These are phyloP conservation scores for Emydoidea blandingii DNA, from an alignment of 2,797 vertebrate species.

Conservation along the genomic window DNA sequence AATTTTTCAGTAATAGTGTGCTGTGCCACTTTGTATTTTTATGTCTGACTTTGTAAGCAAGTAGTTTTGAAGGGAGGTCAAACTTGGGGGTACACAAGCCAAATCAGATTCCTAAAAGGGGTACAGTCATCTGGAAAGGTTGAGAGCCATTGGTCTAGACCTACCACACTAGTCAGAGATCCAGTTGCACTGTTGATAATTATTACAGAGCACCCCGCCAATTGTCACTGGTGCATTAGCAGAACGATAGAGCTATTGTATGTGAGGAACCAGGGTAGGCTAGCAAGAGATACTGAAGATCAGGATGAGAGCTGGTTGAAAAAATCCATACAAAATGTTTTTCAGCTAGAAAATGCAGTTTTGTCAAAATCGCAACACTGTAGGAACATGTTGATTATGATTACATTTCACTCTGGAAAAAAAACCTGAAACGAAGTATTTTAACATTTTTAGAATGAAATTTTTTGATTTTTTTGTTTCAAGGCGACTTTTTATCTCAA, in stretches of 20 bases:
- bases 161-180: background rate
- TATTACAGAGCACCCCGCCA: background rate
- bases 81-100: too few relatives aligned
- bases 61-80: too few relatives aligned
- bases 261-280: background rate
- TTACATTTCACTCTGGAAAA: background rate
- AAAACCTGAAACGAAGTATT: slow-evolving; percentile 28
- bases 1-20: too few relatives aligned
- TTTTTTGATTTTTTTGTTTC: slow-evolving; percentile 29
- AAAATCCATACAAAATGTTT: background rate
- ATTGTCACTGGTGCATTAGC: background rate
- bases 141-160: too few relatives aligned
- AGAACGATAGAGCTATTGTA: background rate
- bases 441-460: slow-evolving; percentile 24
- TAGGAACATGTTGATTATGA: slow-evolving; percentile 28
- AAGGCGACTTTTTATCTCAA: slow-evolving; percentile 54
- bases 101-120: too few relatives aligned
- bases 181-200: slow-evolving; percentile 32
- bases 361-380: background rate
- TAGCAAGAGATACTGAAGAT: background rate
- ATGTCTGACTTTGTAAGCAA: too few relatives aligned
- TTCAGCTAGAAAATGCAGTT: background rate
- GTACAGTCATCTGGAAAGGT: too few relatives aligned
- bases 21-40: too few relatives aligned
- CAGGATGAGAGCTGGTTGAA: background rate